Percentiles rank a stretch among this genome's conserved stretches.
These are phyloP conservation scores for Arrhopalites spinosus DNA, from an alignment of 2,888 invertebrate genomes.

Conservation along the genomic window DNA sequence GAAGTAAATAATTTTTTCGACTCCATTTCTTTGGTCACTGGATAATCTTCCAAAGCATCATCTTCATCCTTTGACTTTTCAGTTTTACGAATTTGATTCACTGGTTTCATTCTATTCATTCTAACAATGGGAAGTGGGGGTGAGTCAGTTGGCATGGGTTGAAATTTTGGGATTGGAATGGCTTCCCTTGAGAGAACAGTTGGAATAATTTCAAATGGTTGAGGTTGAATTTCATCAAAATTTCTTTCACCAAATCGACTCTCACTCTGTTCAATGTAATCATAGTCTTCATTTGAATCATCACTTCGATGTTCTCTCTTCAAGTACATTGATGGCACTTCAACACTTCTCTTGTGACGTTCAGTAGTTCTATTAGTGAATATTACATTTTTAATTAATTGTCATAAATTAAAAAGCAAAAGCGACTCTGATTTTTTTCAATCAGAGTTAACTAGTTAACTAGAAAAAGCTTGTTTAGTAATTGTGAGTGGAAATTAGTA, in stretches of 20 bases:
- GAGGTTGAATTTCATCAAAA: background rate
- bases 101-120: background rate
- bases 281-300: constrained; percentile 27
- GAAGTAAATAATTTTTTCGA: constrained; percentile 7
- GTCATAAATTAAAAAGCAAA: too few species aligned
- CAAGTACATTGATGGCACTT: constrained; percentile 42
- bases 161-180: constrained; percentile 9
- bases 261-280: constrained; percentile 4
- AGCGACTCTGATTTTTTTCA: too few species aligned
- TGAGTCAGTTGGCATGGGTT: constrained; percentile 20
- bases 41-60: background rate
- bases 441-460: too few species aligned
- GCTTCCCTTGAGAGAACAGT: too few species aligned
- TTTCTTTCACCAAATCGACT: constrained; percentile 4
- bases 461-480: too few species aligned
- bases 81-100: too few species aligned
- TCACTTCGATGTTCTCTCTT: constrained; percentile 46
- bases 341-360: constrained; percentile 44
- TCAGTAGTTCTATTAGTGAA: background rate
- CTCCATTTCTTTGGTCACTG: constrained; percentile 1
- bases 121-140: constrained; percentile 10
- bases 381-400: too few species aligned
- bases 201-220: too few species aligned
- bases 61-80: too few species aligned
- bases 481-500: background rate